These are phyloP conservation scores for Ostrea edulis DNA, from an alignment of 1,140 invertebrate species.

Conservation along the genomic window DNA sequence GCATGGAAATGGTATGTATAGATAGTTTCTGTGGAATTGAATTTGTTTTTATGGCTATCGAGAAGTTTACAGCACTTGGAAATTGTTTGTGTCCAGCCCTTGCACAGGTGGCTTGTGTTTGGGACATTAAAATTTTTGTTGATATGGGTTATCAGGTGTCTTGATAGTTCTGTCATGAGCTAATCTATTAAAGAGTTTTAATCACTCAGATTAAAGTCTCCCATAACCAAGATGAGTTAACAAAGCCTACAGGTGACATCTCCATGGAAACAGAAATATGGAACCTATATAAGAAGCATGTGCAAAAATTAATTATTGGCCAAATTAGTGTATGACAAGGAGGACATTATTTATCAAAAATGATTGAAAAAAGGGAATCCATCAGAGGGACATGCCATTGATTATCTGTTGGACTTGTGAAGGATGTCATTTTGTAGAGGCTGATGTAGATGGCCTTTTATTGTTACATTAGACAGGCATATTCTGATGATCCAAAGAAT, in stretches of 20 bases:
- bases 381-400: conserved; percentile 1
- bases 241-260: conserved; percentile 6
- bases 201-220: conserved; percentile 16
- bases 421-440: background rate
- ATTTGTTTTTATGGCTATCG: background rate
- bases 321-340: background rate
- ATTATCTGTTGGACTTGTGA: background rate
- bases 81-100: conserved; percentile 30
- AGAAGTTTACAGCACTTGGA: conserved; percentile 3
- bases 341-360: conserved; percentile 5
- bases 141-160: conserved; percentile 33
- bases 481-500: conserved; percentile 29
- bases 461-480: background rate
- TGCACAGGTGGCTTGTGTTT: conserved; percentile 4
- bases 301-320: conserved; percentile 9
- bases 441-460: conserved; percentile 32
- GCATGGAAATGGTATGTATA: background rate
- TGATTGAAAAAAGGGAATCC: conserved; percentile 19
- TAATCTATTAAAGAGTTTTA: conserved; percentile 6
- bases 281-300: background rate
- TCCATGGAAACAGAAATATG: background rate
- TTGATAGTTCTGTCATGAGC: conserved; percentile 34
- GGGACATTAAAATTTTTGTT: conserved; percentile 29
- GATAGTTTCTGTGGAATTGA: background rate
- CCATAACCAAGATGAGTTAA: conserved; percentile 17